Evolutionary conservation across 2,888 invertebrate genomes (phyloP), one percentile per base, ranked within the genome.

Genomic region (Drosophila leonis): DNA sequence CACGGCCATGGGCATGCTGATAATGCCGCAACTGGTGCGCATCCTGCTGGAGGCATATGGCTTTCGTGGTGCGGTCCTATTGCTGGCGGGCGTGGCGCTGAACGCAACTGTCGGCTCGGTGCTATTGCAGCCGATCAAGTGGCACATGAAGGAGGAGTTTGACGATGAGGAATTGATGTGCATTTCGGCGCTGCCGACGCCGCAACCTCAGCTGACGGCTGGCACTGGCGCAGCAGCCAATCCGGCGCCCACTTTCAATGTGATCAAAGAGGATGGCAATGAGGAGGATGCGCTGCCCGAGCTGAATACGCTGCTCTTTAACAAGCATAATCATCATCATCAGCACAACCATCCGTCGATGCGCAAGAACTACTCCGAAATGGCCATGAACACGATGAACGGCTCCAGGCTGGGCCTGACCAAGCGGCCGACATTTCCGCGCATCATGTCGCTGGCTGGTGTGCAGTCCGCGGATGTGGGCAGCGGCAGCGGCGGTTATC

Each of bases 11-110:
- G 97, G 96, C 5, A 95, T 96, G 94, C 95, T 97, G 94, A 94
- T 96, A 69, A 96, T 97, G 95, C 97, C 97, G 1, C 97, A 97
- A 90, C 94, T 96, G 69, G 95, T 96, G 70, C 94, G 95, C 54
- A 79, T 95, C 7, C 92, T 96, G 15, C 93, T 96, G 9, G 94
- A 94, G 52, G 94, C 93, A 65, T 96, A 94, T 85, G 95, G 94
- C 54, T 96, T 96, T 91, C 93, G 95, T 62, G 96, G 96, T 85
- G 94, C 96, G 0, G 95, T 96, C 48, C 94, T 96, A 12, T 93
- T 96, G 78, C 91, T 96, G 70, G 95, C 96, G 0, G 96, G 94
- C 0, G 90, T 96, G 39, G 95, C 96, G 1, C 94, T 96, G 82
- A 95, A 96, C 85, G 94, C 96, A 0, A 94, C 95, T 10, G 94